Evolutionary conservation across 23 tunicate genomes (phyloP), one percentile per base, ranked within the genome.

Genomic region (Phallusia fumigata): DNA sequence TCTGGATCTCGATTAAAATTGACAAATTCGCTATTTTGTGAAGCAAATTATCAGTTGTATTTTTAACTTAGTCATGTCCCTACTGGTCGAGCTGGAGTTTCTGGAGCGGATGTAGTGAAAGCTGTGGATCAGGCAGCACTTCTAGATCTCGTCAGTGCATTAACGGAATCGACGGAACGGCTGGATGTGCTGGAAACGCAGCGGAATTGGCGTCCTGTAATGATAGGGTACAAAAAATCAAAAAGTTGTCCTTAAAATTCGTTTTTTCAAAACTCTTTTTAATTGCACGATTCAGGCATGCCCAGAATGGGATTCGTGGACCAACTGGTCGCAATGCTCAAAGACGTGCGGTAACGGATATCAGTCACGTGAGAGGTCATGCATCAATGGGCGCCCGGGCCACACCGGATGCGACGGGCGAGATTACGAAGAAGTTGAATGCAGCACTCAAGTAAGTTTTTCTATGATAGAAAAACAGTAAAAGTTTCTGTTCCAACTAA

Each of bases 301-400:
- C 65, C 90, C 97, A 5, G 74, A 76, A 65, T 92, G 89, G 86
- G 84, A 84, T 30, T 82, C 53, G 31, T 92, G 97, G 97, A 21
- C 80, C 34, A 58, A 73, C n/a, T 92, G 86, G 86, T 31, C 64
- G 0, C 40, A 84, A 75, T 92, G 97, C 81, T 40, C 74, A 69
- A 65, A n/a, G 15, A 78, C 90, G 13, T 93, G 98, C 78, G 98
- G 93, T n/a, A 69, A 58, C 33, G 98, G 98, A 6, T 50, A 30
- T 31, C 83, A 75, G 76, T 36, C 77, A 58, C 79, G 84, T 30
- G 47, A 87, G 1, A 75, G 98, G 78, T 30, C 79, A 19, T 93
- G 98, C 77, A 80, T 93, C 76, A 79, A 80, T 35, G 98, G 98
- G 35, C 79, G 87, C 26, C 82, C 91, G 10, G 97, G 97, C 32